Evolutionary conservation across 2,888 invertebrate species (phyloP), one percentile per base, ranked within the genome.

Genomic region (Erpobdella octoculata): DNA sequence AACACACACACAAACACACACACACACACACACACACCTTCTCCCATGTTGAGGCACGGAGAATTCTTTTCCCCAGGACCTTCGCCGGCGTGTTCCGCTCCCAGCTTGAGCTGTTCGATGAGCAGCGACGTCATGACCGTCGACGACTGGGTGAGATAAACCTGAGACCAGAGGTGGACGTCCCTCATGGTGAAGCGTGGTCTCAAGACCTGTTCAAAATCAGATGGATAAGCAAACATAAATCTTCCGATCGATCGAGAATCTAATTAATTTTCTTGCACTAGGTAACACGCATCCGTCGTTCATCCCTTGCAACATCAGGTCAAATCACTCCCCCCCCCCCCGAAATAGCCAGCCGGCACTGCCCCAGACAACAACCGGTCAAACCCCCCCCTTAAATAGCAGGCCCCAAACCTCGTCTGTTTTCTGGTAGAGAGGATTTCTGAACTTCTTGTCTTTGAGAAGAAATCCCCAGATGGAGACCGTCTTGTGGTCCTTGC

Each of bases 381-480:
- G n/a, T n/a, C n/a, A n/a, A n/a, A n/a, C n/a, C n/a, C n/a, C n/a
- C n/a, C n/a, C n/a, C n/a, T n/a, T n/a, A n/a, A n/a, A n/a, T n/a
- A 58, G 25, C 9, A 8, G 8, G 8, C 3, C n/a, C 31, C 62
- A 18, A n/a, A 67, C 67, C 67, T 67, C 46, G 67, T 46, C 83
- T 48, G 83, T 81, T 31, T 86, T 86, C 85, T 76, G 77, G 75
- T 92, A 95, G 38, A 94, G 87, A 78, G 91, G 91, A 87, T 95
- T 95, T 78, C 88, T 86, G 84, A 93, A 94, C 41, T 41, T 69
- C 33, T 46, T 71, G 35, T 58, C 18, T 33, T 53, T n/a, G 25
- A 53, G 59, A 15, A 95, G 86, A 82, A 93, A 89, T 73, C 89
- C 88, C 95, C 95, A 96, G 71, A 94, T 90, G 25, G 91, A 90